phyloP scores from a whole-genome alignment of 2,113 vertebrate genomes.

The Erinaceus europaeus region DNA sequence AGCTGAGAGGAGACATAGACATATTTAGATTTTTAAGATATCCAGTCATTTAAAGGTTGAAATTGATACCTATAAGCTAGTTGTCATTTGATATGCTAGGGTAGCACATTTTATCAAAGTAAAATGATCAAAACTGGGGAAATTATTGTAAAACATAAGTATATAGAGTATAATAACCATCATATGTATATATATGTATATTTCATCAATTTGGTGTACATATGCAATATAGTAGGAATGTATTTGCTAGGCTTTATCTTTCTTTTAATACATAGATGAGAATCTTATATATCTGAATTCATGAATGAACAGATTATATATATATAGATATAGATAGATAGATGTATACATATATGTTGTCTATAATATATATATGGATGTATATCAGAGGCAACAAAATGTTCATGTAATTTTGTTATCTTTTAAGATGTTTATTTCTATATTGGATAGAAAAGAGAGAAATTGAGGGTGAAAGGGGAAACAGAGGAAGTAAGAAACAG shows the following conservation, averaged over 20 bases:
- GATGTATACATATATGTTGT: too few relatives aligned
- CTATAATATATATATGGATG: too few relatives aligned
- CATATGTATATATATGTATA: not conserved
- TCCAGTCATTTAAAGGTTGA: constrained; percentile 48
- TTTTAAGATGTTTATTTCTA: too few relatives aligned
- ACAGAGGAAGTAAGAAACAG: too few relatives aligned
- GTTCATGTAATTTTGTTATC: too few relatives aligned
- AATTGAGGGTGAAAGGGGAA: too few relatives aligned
- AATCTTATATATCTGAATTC: not conserved
- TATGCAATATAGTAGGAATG: not conserved
- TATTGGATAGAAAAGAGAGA: too few relatives aligned
- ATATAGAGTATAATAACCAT: not conserved
- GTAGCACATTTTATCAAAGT: constrained; percentile 43
- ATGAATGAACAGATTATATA: not conserved
- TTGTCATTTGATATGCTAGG: constrained; percentile 41
- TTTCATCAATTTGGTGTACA: not conserved
- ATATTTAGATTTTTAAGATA: constrained; percentile 43
- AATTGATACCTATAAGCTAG: constrained; percentile 17
- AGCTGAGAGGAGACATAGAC: constrained; percentile 21
- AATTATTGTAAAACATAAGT: constrained; percentile 3
- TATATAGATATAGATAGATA: too few relatives aligned
- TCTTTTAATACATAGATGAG: not conserved
- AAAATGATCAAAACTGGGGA: constrained; percentile 26
- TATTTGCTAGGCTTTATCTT: not conserved
- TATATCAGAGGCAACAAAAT: too few relatives aligned